These are phyloP conservation scores for Trichechus manatus DNA, from an alignment of 2,113 vertebrate genomes.

Conservation along the genomic window DNA sequence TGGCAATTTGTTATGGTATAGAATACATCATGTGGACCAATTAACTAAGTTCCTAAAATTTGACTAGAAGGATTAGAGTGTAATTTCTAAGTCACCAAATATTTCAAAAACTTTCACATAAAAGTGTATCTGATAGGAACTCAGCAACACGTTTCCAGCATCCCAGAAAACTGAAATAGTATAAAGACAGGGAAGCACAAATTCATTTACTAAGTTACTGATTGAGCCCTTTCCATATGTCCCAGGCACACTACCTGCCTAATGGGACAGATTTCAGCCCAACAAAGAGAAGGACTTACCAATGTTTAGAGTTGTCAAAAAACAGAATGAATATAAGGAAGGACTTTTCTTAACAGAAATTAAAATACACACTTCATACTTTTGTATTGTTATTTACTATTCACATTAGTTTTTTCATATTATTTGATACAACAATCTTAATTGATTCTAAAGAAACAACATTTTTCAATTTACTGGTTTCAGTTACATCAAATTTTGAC, in stretches of 20 bases:
- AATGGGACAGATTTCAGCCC: neutral
- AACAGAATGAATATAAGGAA: neutral
- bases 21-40: neutral
- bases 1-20: neutral
- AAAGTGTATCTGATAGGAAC: neutral
- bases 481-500: conserved; percentile 45
- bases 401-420: neutral
- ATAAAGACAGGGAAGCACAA: neutral
- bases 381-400: neutral
- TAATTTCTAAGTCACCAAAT: conserved; percentile 38
- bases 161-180: neutral
- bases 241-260: neutral
- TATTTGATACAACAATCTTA: conserved; percentile 10
- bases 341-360: neutral
- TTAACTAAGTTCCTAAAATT: neutral
- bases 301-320: neutral
- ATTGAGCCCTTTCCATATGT: neutral
- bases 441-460: neutral
- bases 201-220: neutral
- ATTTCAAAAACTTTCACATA: neutral
- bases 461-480: conserved; percentile 25
- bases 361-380: neutral
- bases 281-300: neutral
- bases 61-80: neutral
- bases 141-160: neutral